Evolutionary conservation across 2,888 invertebrate genomes (phyloP), one percentile per base, ranked within the genome.

Genomic region (Volucella inflata): DNA sequence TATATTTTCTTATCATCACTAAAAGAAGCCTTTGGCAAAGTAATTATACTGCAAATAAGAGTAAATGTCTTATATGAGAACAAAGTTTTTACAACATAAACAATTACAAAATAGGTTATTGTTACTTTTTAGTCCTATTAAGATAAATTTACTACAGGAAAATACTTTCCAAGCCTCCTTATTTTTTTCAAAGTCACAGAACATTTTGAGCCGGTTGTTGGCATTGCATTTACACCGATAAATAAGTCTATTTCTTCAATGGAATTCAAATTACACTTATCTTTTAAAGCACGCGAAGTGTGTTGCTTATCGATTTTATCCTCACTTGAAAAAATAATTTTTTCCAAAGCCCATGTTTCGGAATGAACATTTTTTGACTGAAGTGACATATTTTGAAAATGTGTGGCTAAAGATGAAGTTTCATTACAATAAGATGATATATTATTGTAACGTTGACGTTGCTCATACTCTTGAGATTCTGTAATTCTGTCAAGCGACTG

Each of bases 401-500:
- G 72, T 65, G 68, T 60, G 46, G 48, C 57, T 21, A 81, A 38
- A 9, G 72, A 57, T 72, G 80, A 60, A 88, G 88, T 89, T 62
- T 83, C 57, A 50, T 88, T 89, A 89, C 88, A 90, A 82, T 67
- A 70, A 48, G 92, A 46, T 90, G 89, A 14, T n/a, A 46, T 30
- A 53, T 57, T 59, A 14, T 55, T 68, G 85, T 88, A 88, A 46
- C 90, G 90, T 71, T 90, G 89, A 38, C 91, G 91, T 84, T 91
- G 78, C 67, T 92, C 92, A 81, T 90, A 95, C 91, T 96, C 96
- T 91, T 96, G 96, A 87, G 96, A 96, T 93, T 97, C 97, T 14
- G 96, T 96, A 87, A 97, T 97, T 87, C 97, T 94, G 91, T 97
- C 97, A 82, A 97, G 92, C 36, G 97, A 97, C 90, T 97, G 96